A percentile compares a stretch with the other conserved stretches of the same genome.
Conservation (phyloP, 2,888 invertebrate species). For the Synanthedon andrenaeformis region DNA sequence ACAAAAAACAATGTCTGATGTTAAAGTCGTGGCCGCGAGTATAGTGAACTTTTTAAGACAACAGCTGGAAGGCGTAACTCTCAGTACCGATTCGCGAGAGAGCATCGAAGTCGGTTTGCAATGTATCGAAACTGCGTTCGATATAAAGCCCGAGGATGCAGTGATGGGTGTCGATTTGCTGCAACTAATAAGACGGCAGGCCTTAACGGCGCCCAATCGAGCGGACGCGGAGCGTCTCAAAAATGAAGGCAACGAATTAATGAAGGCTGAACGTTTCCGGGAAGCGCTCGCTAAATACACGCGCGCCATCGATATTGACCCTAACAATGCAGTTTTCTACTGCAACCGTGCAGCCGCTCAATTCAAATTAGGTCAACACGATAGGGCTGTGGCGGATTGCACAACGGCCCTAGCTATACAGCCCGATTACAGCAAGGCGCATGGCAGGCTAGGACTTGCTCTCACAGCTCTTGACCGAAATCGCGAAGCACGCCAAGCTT, state of each 20-base stretch:
- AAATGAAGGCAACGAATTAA: conserved; percentile 87
- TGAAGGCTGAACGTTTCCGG: conserved; percentile 83
- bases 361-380: conserved; percentile 87
- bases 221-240: conserved; percentile 86
- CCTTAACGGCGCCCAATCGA: conserved; percentile 41
- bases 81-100: conserved; percentile 69
- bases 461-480: conserved; percentile 86
- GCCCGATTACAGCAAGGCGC: conserved; percentile 94
- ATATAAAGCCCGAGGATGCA: conserved; percentile 68
- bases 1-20: conserved; percentile 38
- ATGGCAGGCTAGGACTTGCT: conserved; percentile 91
- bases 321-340: conserved; percentile 92
- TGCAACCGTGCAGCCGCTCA: conserved; percentile 98
- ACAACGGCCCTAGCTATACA: conserved; percentile 89
- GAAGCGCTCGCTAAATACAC: conserved; percentile 89
- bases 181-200: conserved; percentile 32
- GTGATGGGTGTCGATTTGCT: conserved; percentile 41
- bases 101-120: conserved; percentile 94
- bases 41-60: conserved; percentile 70
- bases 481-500: conserved; percentile 87
- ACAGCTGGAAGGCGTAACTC: conserved; percentile 60
- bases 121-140: conserved; percentile 92
- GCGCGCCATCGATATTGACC: conserved; percentile 89
- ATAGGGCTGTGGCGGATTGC: conserved; percentile 90
- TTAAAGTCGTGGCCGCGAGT: conserved; percentile 64